Percentiles rank a stretch among this genome's conserved stretches.
Conservation (phyloP, 2,888 invertebrate species). For the Agrochola litura region DNA sequence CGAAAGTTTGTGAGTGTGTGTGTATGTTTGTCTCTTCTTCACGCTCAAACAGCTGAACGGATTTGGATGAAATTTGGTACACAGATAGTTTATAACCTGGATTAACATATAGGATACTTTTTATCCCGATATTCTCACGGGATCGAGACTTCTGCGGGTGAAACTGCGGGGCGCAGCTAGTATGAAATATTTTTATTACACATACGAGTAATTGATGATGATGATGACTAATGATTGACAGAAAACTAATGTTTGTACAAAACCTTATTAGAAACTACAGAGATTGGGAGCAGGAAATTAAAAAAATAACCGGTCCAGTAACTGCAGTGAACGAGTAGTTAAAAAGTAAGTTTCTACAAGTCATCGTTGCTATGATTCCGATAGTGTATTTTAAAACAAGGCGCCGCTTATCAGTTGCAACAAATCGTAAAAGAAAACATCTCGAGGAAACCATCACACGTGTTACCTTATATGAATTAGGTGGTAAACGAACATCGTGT, state of each 20-base stretch:
- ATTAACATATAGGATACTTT: no score
- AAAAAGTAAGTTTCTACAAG: neutral
- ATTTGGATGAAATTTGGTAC: no score
- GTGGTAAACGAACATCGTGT: slow-evolving; percentile 1
- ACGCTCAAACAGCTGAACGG: no score
- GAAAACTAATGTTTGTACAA: neutral
- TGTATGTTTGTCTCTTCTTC: no score
- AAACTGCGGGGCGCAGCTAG: no score
- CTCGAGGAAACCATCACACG: neutral
- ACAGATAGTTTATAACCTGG: no score
- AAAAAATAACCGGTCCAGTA: neutral
- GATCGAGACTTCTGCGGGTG: no score
- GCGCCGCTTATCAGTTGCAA: slow-evolving; percentile 48
- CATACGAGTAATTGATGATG: neutral
- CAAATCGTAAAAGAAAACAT: slow-evolving; percentile 47
- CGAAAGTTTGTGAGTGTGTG: no score
- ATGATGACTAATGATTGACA: no score
- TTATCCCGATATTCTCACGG: no score
- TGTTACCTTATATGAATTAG: no score
- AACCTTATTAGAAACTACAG: neutral
- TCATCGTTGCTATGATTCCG: neutral
- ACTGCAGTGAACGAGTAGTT: neutral
- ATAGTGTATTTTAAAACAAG: slow-evolving; percentile 33
- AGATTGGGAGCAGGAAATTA: neutral
- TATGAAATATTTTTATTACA: neutral